These are phyloP conservation scores for Cephalopterus ornatus DNA, from an alignment of 2,113 vertebrate species.

Conservation along the genomic window DNA sequence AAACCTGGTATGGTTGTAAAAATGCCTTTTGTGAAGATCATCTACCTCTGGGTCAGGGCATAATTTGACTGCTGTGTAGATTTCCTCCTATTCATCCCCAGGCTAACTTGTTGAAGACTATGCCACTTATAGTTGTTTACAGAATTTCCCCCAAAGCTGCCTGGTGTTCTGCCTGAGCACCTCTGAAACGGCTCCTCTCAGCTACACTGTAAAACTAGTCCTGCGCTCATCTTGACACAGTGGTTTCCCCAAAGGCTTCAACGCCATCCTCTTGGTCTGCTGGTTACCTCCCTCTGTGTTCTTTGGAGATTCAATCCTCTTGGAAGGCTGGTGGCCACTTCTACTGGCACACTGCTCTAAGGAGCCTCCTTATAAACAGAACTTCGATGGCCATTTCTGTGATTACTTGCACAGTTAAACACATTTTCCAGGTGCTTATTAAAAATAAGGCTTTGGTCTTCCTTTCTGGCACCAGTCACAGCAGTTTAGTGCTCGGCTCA, in stretches of 20 bases:
- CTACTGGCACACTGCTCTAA: accelerated
- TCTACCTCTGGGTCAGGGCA: no score
- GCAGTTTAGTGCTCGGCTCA: not conserved
- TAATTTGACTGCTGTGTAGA: not conserved
- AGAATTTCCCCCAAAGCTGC: not conserved
- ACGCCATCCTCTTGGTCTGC: not conserved
- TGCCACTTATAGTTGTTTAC: not conserved
- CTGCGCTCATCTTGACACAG: accelerated
- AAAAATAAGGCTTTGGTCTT: not conserved
- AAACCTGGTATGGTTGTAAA: not conserved
- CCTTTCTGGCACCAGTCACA: not conserved
- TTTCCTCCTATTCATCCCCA: not conserved
- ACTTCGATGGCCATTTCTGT: not conserved
- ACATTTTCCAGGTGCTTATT: not conserved
- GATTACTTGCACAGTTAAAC: not conserved
- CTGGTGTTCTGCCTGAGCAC: not conserved
- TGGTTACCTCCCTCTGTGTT: not conserved
- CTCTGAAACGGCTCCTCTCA: not conserved
- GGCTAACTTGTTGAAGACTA: not conserved
- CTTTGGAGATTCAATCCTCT: not conserved
- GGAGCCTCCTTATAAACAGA: not conserved
- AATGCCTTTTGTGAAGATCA: not conserved
- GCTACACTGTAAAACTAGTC: not conserved
- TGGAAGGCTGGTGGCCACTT: not conserved
- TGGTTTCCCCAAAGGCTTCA: not conserved